A percentile compares a stretch with the other conserved stretches of the same genome.
phyloP scores from a whole-genome alignment of 2,797 vertebrate genomes.

The Sebastes melanostomus region DNA sequence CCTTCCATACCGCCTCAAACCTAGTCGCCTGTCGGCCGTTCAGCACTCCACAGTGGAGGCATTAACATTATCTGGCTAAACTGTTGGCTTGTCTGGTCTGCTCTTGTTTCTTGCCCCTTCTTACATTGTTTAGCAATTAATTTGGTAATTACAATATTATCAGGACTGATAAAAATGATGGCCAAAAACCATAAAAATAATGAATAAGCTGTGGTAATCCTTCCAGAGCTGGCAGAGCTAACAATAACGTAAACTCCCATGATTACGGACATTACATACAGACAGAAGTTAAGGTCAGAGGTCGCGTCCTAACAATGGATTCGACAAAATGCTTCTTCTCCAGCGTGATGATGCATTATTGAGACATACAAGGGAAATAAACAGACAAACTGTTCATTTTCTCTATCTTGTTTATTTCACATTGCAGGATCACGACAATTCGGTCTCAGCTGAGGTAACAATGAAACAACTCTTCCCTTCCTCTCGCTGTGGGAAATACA shows the following conservation, averaged over 20 bases:
- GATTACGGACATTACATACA: not conserved
- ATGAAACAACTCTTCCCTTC: not conserved
- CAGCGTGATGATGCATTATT: not conserved
- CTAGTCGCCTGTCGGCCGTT: no score
- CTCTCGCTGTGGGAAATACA: constrained; percentile 4
- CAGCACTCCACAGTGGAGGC: no score
- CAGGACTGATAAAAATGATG: not conserved
- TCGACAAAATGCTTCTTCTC: not conserved
- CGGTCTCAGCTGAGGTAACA: not conserved
- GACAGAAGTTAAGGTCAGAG: not conserved
- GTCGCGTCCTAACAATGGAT: not conserved
- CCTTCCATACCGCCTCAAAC: no score
- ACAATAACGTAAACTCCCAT: not conserved
- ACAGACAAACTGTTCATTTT: not conserved
- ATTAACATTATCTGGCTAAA: no score
- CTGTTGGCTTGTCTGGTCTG: no score
- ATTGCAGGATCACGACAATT: not conserved
- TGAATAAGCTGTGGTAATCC: not conserved
- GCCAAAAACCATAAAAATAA: not conserved
- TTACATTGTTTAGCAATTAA: not conserved
- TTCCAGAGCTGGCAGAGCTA: not conserved
- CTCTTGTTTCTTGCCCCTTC: not conserved
- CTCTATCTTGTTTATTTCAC: constrained; percentile 16
- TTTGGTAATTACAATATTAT: not conserved
- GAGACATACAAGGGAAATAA: not conserved